Percentiles rank a stretch among this genome's conserved stretches.
phyloP scores from a whole-genome alignment of 2,888 invertebrate genomes.

The Cinara cedri region DNA sequence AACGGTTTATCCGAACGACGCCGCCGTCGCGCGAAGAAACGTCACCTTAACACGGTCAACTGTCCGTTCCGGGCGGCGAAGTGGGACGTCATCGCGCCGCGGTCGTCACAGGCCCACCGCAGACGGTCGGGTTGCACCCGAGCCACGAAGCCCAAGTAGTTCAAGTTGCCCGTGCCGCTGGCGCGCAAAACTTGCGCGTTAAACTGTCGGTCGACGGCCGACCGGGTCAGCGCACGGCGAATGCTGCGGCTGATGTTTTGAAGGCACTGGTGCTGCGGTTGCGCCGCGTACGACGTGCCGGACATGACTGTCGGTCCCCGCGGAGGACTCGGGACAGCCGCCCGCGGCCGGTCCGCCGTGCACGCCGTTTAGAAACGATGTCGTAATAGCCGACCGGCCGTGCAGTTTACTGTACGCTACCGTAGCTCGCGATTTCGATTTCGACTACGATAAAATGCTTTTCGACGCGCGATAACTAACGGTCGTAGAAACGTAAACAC shows the following conservation, averaged over 20 bases:
- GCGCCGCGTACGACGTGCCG: not conserved
- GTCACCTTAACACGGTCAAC: slow-evolving; percentile 57
- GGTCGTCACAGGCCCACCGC: slow-evolving; percentile 24
- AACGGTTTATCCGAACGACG: too few species aligned
- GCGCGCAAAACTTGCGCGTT: slow-evolving; percentile 58
- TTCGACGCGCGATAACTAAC: not conserved
- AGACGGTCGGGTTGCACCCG: slow-evolving; percentile 16
- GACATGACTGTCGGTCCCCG: slow-evolving; percentile 26
- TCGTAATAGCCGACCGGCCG: slow-evolving; percentile 30
- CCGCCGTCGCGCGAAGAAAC: not conserved
- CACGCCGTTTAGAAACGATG: slow-evolving; percentile 33
- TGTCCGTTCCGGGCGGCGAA: slow-evolving; percentile 59
- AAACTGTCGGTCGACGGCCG: slow-evolving; percentile 10
- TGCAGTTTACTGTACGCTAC: too few species aligned
- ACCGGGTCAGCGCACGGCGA: not conserved
- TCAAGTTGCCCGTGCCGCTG: slow-evolving; percentile 58
- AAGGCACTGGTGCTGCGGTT: too few species aligned
- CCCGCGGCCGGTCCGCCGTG: not conserved
- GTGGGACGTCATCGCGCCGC: slow-evolving; percentile 58
- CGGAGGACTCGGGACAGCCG: too few species aligned
- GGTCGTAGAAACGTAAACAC: too few species aligned
- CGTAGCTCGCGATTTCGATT: slow-evolving; percentile 5
- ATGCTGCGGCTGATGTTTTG: slow-evolving; percentile 3
- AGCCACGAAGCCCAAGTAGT: slow-evolving; percentile 51
- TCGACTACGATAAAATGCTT: not conserved